phyloP scores from a whole-genome alignment of 2,888 invertebrate species.

The Petrolisthes cinctipes region DNA sequence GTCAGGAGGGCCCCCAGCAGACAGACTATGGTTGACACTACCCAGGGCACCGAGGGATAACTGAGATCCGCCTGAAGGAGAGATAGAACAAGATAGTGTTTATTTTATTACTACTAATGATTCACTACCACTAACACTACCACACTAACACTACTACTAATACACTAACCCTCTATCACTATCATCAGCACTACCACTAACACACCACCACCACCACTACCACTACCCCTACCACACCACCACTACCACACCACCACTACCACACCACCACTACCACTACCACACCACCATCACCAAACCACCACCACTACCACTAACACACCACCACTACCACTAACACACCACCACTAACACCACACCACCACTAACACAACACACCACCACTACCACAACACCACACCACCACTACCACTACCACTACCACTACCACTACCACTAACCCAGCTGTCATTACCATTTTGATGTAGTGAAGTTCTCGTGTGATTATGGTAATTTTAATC shows the following conservation, averaged over 20 bases:
- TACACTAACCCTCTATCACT: no score
- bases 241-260: neutral
- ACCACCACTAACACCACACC: constrained; percentile 1
- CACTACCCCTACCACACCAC: neutral
- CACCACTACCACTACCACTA: neutral
- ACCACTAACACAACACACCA: neutral
- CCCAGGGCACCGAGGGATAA: constrained; percentile 74
- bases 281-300: neutral
- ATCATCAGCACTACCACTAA: no score
- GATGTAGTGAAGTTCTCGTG: no score
- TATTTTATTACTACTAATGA: neutral
- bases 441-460: no score
- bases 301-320: neutral
- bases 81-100: no score
- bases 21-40: constrained; percentile 77
- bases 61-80: constrained; percentile 44
- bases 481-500: no score
- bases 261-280: no score
- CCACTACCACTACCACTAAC: neutral
- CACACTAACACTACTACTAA: neutral
- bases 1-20: constrained; percentile 76
- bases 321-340: neutral
- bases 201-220: neutral
- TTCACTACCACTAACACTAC: neutral
- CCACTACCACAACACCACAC: constrained; percentile 5